These are phyloP conservation scores for Nephrotoma guestfalica DNA, from an alignment of 2,888 invertebrate genomes.

Conservation along the genomic window DNA sequence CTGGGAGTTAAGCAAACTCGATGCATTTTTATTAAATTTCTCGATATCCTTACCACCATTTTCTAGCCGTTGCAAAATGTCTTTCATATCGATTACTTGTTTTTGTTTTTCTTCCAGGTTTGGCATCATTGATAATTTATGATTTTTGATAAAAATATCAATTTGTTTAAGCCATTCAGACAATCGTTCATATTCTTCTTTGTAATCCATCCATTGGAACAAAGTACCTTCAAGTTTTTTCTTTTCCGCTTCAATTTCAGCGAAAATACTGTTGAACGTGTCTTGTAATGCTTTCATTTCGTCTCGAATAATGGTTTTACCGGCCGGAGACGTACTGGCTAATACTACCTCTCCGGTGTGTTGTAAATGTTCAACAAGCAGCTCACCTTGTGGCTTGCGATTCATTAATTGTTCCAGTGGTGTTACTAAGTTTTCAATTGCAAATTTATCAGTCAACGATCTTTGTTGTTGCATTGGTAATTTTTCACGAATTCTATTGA, in stretches of 20 bases:
- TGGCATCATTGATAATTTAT: constrained; percentile 68
- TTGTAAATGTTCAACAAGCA: constrained; percentile 71
- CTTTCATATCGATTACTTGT: constrained; percentile 68
- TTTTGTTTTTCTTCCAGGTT: constrained; percentile 70
- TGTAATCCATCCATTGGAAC: constrained; percentile 76
- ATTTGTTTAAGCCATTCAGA: constrained; percentile 89
- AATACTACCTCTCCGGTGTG: constrained; percentile 78
- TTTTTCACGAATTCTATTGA: constrained; percentile 75
- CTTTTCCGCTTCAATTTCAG: constrained; percentile 73
- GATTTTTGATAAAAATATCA: constrained; percentile 78
- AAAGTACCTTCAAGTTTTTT: constrained; percentile 68
- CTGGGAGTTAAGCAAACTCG: constrained; percentile 64
- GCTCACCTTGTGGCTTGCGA: constrained; percentile 81
- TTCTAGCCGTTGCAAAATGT: constrained; percentile 55
- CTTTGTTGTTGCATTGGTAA: constrained; percentile 76
- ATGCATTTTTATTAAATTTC: constrained; percentile 64
- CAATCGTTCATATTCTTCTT: constrained; percentile 80
- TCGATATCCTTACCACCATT: constrained; percentile 73
- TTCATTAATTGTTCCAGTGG: constrained; percentile 76
- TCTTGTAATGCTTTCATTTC: constrained; percentile 76
- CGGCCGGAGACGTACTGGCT: constrained; percentile 66
- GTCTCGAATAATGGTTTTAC: constrained; percentile 65
- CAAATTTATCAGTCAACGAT: constrained; percentile 70
- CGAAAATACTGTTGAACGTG: constrained; percentile 70
- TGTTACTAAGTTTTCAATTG: constrained; percentile 76